Evolutionary conservation across 2,113 vertebrate species (phyloP), one percentile per base, ranked within the genome.

Genomic region (Ophiodon elongatus): DNA sequence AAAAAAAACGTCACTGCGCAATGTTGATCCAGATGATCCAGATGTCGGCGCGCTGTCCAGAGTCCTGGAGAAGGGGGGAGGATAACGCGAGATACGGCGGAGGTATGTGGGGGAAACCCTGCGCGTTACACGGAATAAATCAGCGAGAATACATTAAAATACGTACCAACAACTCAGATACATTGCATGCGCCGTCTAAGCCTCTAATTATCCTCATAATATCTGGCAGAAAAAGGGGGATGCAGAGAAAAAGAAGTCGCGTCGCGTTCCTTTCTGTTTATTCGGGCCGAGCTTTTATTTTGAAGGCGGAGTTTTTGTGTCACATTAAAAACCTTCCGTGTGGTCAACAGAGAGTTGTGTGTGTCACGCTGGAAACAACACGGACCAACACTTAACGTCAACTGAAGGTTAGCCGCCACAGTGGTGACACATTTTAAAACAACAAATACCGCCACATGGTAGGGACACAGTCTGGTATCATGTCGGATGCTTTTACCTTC

Each of bases 251-350:
- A 9, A 4, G 15, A 19, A 33, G 13, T 2, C 9, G 2, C 13
- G n/a, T 0, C 1, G 25, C 19, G 0, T 13, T 19, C 0, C 4
- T 11, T 1, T n/a, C 21, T 15, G 8, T 23, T 0, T 4, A 1
- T 2, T 1, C 1, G 50, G 1, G 19, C 14, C 0, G 0, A 0
- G 50, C 62, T 85, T 90, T 92, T 93, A 92, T 87, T 93, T 63
- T 87, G 90, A 90, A 93, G 62, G 80, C 1, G 5, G 4, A 3
- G 23, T 29, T 2, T n/a, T 43, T 21, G 81, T 87, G 89, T 88
- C 33, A 88, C 92, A 73, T 25, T 50, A 14, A 88, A 88, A 45
- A 0, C 1, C 79, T 50, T 91, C 92, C 92, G 91, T 82, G 75
- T 59, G 41, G 50, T 65, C 19, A 0, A 3, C 1, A 2, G 35